These are phyloP conservation scores for Myiopsitta monachus DNA, from an alignment of 2,113 vertebrate genomes.

Conservation along the genomic window DNA sequence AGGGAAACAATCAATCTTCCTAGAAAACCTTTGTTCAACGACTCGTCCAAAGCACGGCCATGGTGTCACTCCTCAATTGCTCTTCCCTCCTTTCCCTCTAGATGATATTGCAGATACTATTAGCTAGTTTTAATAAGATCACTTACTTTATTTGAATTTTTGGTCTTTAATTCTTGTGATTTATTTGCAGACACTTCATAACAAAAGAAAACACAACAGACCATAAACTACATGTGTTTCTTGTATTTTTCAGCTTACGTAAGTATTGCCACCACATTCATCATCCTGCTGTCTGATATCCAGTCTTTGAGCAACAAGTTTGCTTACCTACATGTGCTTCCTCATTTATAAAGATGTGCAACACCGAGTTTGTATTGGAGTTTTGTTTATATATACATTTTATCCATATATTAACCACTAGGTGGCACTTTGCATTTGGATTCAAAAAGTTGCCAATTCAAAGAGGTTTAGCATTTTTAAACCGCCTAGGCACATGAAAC, in stretches of 20 bases:
- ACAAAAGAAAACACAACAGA: background rate
- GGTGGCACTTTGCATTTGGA: background rate
- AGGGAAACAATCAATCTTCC: background rate
- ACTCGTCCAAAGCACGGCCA: fast-evolving
- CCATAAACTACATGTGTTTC: background rate
- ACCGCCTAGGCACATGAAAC: background rate
- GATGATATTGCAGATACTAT: background rate
- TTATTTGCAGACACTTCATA: background rate
- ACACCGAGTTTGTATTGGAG: too few species aligned
- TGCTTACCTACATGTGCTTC: background rate
- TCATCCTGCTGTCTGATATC: background rate
- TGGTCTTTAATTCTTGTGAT: background rate
- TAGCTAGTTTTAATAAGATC: background rate
- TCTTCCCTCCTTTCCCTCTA: background rate
- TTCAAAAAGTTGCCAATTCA: background rate
- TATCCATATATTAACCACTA: background rate
- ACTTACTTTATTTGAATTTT: background rate
- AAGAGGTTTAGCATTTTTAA: background rate
- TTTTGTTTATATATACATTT: background rate
- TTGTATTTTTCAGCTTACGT: background rate
- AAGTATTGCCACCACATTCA: background rate
- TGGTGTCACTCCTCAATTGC: background rate
- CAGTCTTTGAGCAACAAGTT: background rate
- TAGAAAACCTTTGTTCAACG: background rate
- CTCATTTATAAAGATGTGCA: background rate